Base-by-base conservation (phyloP, 1,140 invertebrate genomes). In the Bombus difficillimus region DNA sequence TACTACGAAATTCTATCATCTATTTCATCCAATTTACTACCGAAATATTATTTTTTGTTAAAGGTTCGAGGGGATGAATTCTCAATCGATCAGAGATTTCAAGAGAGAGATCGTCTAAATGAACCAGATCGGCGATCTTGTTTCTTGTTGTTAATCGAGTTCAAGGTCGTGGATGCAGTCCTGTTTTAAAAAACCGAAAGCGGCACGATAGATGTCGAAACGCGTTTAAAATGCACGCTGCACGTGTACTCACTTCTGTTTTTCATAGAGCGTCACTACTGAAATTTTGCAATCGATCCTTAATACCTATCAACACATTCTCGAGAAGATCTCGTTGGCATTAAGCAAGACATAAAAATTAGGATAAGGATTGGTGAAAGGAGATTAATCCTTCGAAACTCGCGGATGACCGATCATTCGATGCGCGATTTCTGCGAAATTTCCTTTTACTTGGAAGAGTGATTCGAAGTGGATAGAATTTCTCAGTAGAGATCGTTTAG, bases 281-380 rank as follows among this genome's bases (percentile, higher is more conserved):
- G 32, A 37, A 72, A 84, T 79, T 84, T 84, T 77, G 76, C 34
- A 84, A 84, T 69, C 75, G 47, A 79, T 32, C 32, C 15, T 69
- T 41, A 83, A 68, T 69, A 28, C 41, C 81, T 69, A 28, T 41
- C 74, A 47, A 22, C 47, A 22, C 28, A 3, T 59, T 12, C 28
- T 12, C 41, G 43, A 25, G 59, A 5, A 59, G 25, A 66, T 39
- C 32, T 32, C 10, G 71, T 12, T 69, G 53, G 12, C 8, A 28
- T 71, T 25, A 18, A 53, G 68, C 32, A 57, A 25, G 13, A 10
- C 15, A 3, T 5, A 10, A 25, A 39, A 69, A 69, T 69, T 69
- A 13, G 34, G 32, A 1, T 15, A 37, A 32, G 15, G 34, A 34
- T 22, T 69, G 15, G 13, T n/a, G 32, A 22, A 25, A 9, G 13